phyloP scores from a whole-genome alignment of 2,888 invertebrate species.

The Drosophila atripex region DNA sequence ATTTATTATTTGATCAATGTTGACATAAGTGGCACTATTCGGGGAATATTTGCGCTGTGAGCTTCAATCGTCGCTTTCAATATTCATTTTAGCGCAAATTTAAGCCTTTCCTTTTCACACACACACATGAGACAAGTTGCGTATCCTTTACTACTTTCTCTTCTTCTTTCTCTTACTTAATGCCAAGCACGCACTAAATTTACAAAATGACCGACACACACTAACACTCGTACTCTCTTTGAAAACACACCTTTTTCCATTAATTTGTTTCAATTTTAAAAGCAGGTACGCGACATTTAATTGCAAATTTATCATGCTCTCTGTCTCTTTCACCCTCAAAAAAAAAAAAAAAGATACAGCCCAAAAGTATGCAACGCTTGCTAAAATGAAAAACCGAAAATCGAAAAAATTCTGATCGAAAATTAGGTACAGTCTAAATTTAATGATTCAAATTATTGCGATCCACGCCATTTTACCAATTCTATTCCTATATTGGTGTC shows the following conservation, averaged over 20 bases:
- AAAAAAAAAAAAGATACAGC: slow-evolving; percentile 39
- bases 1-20: slow-evolving; percentile 22
- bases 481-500: slow-evolving; percentile 67
- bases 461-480: slow-evolving; percentile 43
- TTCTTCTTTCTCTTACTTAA: slow-evolving; percentile 34
- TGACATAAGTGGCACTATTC: slow-evolving; percentile 36
- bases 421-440: slow-evolving; percentile 73
- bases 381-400: slow-evolving; percentile 37
- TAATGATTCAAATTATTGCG: slow-evolving; percentile 47
- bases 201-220: slow-evolving; percentile 33
- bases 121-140: slow-evolving; percentile 36
- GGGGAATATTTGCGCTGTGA: slow-evolving; percentile 24
- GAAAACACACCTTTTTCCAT: slow-evolving; percentile 37
- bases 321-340: slow-evolving; percentile 51
- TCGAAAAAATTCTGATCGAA: slow-evolving; percentile 44
- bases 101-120: slow-evolving; percentile 49
- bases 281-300: slow-evolving; percentile 70
- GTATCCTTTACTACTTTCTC: slow-evolving; percentile 52
- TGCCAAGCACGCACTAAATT: slow-evolving; percentile 62
- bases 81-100: slow-evolving; percentile 38
- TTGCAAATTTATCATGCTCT: slow-evolving; percentile 68
- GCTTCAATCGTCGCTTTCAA: slow-evolving; percentile 41
- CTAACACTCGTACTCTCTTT: slow-evolving; percentile 35
- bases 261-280: slow-evolving; percentile 54
- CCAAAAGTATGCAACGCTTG: slow-evolving; percentile 68